Evolutionary conservation across 92 coral and sea anemone species (phyloP), one percentile per base, ranked within the genome.

Genomic region (Actinostola sp.): DNA sequence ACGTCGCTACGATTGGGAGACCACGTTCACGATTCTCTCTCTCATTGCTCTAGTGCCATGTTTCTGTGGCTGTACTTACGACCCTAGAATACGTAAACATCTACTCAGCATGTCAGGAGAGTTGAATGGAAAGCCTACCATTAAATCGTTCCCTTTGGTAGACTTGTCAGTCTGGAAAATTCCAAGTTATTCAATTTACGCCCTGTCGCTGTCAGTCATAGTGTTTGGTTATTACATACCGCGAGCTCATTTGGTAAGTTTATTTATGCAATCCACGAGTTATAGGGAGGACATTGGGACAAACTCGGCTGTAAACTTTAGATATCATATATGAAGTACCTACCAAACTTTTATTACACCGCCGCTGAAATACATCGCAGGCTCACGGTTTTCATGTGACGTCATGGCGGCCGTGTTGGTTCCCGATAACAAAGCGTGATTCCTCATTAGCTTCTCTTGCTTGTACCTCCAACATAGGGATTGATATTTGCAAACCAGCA

Each of bases 141-240:
- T 54, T n/a, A 75, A 54, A 10, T 62, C 72, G 15, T 48, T 75
- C 38, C 63, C 48, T 34, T 41, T 62, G 46, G 31, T 85, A 34
- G 90, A 85, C 44, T 85, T 79, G 20, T 78, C 90, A 0, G 86
- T 85, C 24, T 85, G 81, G 71, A 80, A 31, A 61, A 70, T 73
- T 42, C 86, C 86, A 8, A 72, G 66, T 45, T 85, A 57, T 57
- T 38, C 69, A 3, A 67, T 85, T 21, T 71, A 79, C 36, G 82
- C 84, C 50, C n/a, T 31, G 14, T 85, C 90, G 13, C 35, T 85
- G 53, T 28, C 86, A 0, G 53, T 85, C 38, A 61, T 73, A 33
- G 61, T 73, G 13, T 45, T 85, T 61, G 84, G 86, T 6, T 82
- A 75, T 33, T 79, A 50, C 29, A 67, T 77, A 0, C 90, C 90